Evolutionary conservation across 2,888 invertebrate genomes (phyloP), one percentile per base, ranked within the genome.

Genomic region (Protophormia terraenovae): DNA sequence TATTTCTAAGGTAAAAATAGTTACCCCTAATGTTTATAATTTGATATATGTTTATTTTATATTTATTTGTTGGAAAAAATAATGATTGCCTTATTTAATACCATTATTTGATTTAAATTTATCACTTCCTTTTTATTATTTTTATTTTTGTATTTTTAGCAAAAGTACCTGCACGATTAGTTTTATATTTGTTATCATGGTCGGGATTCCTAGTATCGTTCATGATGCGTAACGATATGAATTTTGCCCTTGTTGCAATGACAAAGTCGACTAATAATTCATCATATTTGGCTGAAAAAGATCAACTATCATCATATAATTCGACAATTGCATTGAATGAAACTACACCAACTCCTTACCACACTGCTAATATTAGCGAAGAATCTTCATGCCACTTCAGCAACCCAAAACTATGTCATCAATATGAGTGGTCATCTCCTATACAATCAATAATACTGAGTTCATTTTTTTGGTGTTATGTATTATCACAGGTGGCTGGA

Each of bases 161-260:
- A n/a, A 92, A 93, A 91, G 92, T 96, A 87, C 95, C 96, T 79
- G 95, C 96, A n/a, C 93, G 96, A 60, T 93, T 95, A 66, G 95
- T 96, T 41, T 93, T 96, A 32, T 96, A 96, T 91, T 93, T 96
- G 89, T 92, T 96, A 83, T 96, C 96, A 86, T 96, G 96, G 94
- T 94, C 95, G 35, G 96, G 96, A 64, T 96, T 96, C 89, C 93
- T 96, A 80, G 95, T 96, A 6, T 95, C 95, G 2, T 96, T 96
- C 89, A 96, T 96, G 95, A 96, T 96, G 96, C 93, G 96, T 67
- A 95, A 95, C 87, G 96, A 96, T 91, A 96, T 96, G 88, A 96
- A 96, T 90, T 93, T 96, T 87, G 95, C 95, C 1, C 94, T 96
- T 86, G 95, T 95, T 24, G 95, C 95, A 6, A 96, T 96, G 96